Base-by-base conservation (phyloP, 2,888 invertebrate species). In the Gasteruption jaculator region DNA sequence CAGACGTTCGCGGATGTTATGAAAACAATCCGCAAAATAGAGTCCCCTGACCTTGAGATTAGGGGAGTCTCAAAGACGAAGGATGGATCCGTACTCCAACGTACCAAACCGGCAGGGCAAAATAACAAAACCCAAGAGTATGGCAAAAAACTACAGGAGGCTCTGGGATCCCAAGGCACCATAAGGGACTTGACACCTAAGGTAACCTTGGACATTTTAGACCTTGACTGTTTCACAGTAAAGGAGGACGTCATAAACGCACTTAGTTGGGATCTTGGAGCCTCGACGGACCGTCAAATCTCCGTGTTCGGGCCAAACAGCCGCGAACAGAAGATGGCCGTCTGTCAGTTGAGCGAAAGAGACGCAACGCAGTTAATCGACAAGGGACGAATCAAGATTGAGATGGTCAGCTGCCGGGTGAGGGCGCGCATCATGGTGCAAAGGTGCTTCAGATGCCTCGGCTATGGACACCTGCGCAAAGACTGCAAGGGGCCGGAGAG, bases 391-490 rank as follows among this genome's bases (percentile, higher is more conserved):
- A 38, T 42, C 20, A 36, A 26, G 21, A 30, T 45, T 5, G 34
- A 34, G 16, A 34, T 26, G 41, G 34, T 45, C 11, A 25, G 24
- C 4, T 41, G 41, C 41, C 45, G 45, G 41, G 34, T 38, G 24
- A 37, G 41, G 25, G 4, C 29, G 22, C 36, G 33, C 20, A 27
- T 33, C 41, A 33, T 25, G 4, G 39, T 44, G 7, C 34, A 24
- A 31, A 44, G 38, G n/a, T 46, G 42, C 8, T 27, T 12, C 22
- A 37, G 15, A 27, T 30, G n/a, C n/a, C n/a, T n/a, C n/a, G n/a
- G n/a, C n/a, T n/a, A n/a, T n/a, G n/a, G n/a, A n/a, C n/a, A n/a
- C 5, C 19, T 20, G 20, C 12, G 35, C 8, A 8, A 20, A 2
- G 10, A 45, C n/a, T 45, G 36, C 16, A 16, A n/a, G 4, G 27